Evolutionary conservation across 2,888 invertebrate genomes (phyloP).

Genomic region (Mechanitis messenoides): DNA sequence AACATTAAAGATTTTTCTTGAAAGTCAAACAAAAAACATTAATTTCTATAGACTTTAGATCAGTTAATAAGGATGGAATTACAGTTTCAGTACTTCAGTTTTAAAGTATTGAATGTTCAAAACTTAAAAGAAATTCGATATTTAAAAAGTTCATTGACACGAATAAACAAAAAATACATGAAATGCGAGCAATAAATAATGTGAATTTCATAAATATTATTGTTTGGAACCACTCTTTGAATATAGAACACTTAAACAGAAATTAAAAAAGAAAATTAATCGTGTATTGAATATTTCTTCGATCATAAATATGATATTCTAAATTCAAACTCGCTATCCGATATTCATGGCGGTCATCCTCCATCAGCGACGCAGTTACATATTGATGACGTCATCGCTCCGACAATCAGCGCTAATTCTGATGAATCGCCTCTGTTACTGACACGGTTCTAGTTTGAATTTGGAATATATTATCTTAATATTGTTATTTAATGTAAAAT

Average conservation of each 20-base stretch:
- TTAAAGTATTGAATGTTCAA: conserved; percentile 1
- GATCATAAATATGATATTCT: not conserved
- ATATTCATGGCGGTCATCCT: conserved; percentile 1
- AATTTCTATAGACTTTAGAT: too few species aligned
- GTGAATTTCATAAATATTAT: too few species aligned
- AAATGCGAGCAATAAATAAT: too few species aligned
- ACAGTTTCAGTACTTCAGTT: not conserved
- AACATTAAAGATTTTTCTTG: too few species aligned
- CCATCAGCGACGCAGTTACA: conserved; percentile 2
- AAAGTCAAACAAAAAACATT: too few species aligned
- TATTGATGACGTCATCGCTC: conserved; percentile 23
- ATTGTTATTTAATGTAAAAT: not conserved
- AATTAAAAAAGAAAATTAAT: too few species aligned
- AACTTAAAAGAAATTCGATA: not conserved
- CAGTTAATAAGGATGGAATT: not conserved
- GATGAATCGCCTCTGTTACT: conserved; percentile 9
- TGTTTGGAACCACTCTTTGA: too few species aligned
- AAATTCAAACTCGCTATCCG: conserved; percentile 3
- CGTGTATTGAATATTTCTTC: too few species aligned
- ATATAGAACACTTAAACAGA: too few species aligned
- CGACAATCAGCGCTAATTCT: conserved; percentile 19
- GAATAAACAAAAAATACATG: too few species aligned
- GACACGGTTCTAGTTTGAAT: conserved; percentile 8
- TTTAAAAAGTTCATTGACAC: not conserved
- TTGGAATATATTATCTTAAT: conserved; percentile 7